Evolutionary conservation across 2,888 invertebrate species (phyloP), one percentile per base, ranked within the genome.

Genomic region (Myopa testacea): DNA sequence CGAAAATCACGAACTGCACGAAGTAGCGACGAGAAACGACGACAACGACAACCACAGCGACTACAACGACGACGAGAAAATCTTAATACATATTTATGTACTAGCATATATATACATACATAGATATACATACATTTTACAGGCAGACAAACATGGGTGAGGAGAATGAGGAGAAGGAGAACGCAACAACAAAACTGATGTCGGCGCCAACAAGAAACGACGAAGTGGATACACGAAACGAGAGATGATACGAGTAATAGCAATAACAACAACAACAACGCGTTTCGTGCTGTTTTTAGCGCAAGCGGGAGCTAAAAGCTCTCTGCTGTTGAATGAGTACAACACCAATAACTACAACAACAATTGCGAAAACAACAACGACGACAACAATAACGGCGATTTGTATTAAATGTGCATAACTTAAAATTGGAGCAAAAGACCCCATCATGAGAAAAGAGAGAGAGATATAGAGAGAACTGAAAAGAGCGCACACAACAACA

Each of bases 11-110:
- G 82, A 82, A 82, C 80, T 78, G 80, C 81, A 81, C 82, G 81
- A 82, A 82, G 85, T 87, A 86, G 84, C 84, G 84, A 86, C 84
- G 82, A 82, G 71, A n/a, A 73, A 80, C 70, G 75, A 76, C 80
- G 40, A 40, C 40, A 40, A 40, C 40, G 40, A 40, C 40, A n/a
- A n/a, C n/a, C n/a, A n/a, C n/a, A 86, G 84, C 84, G 84, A 86
- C 83, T 82, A 82, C 65, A 70, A 80, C 70, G 75, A 75, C 80
- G 79, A 81, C 70, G 79, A 80, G 80, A 80, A 80, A 78, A 79
- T 75, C 71, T 79, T 76, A 68, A 77, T 73, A 71, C 68, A 71
- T 75, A 62, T 26, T 68, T 60, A 34, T 76, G 69, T 50, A 34
- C 63, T 65, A 70, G 65, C 55, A 55, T 74, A 34, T 40, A 72